These are phyloP conservation scores for Nasonia giraulti DNA, from an alignment of 1,140 invertebrate species.

Conservation along the genomic window DNA sequence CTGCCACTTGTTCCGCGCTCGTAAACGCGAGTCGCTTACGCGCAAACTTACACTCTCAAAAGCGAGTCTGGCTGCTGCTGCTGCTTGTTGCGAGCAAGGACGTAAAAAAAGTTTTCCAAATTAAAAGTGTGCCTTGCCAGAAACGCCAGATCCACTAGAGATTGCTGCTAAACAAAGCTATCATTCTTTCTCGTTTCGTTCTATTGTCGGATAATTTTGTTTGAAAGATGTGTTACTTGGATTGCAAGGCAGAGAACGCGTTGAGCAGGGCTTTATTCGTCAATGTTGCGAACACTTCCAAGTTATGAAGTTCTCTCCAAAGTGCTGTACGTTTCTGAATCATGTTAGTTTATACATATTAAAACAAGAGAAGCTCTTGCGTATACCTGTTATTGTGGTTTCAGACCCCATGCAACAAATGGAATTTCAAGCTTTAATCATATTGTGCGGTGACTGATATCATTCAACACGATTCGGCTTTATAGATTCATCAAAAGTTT, in stretches of 20 bases:
- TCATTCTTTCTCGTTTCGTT: neutral
- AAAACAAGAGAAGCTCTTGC: too few species aligned
- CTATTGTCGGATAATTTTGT: constrained; percentile 14
- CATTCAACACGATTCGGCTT: too few species aligned
- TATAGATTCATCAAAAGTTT: neutral
- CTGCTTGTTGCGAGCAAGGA: neutral
- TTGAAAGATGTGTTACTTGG: neutral
- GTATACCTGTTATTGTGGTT: too few species aligned
- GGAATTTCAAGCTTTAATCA: too few species aligned
- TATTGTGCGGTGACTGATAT: too few species aligned
- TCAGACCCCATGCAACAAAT: too few species aligned
- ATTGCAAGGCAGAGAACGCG: too few species aligned
- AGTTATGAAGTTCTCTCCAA: too few species aligned
- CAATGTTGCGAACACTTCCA: too few species aligned
- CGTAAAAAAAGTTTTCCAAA: constrained; percentile 37
- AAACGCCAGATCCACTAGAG: neutral
- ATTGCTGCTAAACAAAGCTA: neutral
- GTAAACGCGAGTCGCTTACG: constrained; percentile 40
- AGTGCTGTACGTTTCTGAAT: neutral
- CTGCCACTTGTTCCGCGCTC: constrained; percentile 42
- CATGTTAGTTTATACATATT: neutral
- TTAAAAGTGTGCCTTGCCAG: constrained; percentile 29
- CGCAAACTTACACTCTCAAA: neutral
- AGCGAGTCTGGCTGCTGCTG: neutral
- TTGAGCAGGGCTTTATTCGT: too few species aligned